These are phyloP conservation scores for Chaetodon trifascialis DNA, from an alignment of 2,113 vertebrate genomes.

Conservation along the genomic window DNA sequence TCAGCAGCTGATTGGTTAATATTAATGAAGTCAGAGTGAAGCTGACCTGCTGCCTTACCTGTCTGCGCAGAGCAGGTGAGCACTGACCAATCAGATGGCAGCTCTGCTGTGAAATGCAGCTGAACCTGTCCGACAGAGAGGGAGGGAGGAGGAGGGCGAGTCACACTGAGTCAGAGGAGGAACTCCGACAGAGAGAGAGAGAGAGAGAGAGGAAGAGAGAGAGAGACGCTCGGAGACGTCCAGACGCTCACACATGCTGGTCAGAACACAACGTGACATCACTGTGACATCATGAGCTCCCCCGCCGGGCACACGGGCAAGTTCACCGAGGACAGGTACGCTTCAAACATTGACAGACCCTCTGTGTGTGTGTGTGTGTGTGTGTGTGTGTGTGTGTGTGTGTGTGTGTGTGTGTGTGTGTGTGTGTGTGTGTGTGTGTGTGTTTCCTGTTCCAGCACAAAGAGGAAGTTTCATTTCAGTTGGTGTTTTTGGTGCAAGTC, in stretches of 20 bases:
- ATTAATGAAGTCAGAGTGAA: slow-evolving; percentile 29
- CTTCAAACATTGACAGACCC: not conserved
- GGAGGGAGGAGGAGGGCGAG: slow-evolving; percentile 21
- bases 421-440: slow-evolving; percentile 18
- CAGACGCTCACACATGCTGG: slow-evolving; percentile 47
- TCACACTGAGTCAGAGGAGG: slow-evolving; percentile 32
- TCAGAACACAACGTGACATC: slow-evolving; percentile 63
- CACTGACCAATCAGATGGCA: slow-evolving; percentile 58
- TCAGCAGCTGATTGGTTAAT: slow-evolving; percentile 50
- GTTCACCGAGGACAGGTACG: slow-evolving; percentile 49
- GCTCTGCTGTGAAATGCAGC: slow-evolving; percentile 70
- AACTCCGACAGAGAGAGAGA: slow-evolving; percentile 34
- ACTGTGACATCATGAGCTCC: slow-evolving; percentile 74
- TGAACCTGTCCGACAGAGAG: slow-evolving; percentile 69
- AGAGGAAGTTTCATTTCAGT: slow-evolving; percentile 41
- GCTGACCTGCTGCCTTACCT: slow-evolving; percentile 45
- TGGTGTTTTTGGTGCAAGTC: not conserved
- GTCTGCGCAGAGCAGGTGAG: slow-evolving; percentile 57
- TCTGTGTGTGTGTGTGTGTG: slow-evolving; percentile 3
- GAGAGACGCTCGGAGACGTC: not conserved
- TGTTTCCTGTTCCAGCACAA: slow-evolving; percentile 45
- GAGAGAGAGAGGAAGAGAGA: slow-evolving; percentile 43
- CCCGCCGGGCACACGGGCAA: slow-evolving; percentile 14
- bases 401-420: not conserved
- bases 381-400: slow-evolving; percentile 13